A percentile compares a stretch with the other conserved stretches of the same genome.
Conservation (phyloP, 2,113 vertebrate species). For the Zapornia atra region DNA sequence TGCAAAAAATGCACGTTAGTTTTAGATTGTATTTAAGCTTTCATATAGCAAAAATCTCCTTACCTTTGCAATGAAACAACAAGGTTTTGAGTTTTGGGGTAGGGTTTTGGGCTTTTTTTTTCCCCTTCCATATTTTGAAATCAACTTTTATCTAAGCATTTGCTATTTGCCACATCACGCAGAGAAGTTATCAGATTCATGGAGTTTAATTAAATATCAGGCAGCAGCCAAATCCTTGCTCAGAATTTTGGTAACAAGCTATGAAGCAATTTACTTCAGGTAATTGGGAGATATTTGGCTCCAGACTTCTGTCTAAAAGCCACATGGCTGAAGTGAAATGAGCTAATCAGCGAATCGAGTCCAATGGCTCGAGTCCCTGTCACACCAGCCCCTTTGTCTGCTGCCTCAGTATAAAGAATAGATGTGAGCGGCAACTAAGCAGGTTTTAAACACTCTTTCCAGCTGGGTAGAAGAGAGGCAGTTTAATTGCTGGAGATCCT, state of each 20-base stretch:
- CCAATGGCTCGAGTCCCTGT: neutral
- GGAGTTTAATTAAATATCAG: conserved; percentile 48
- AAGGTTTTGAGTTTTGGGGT: no score
- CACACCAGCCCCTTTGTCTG: neutral
- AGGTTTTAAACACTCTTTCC: neutral
- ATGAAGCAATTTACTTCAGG: conserved; percentile 51
- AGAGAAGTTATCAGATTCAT: conserved; percentile 8
- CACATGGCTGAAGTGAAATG: conserved; percentile 30
- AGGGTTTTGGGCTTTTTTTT: neutral
- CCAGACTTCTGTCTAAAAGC: conserved; percentile 16
- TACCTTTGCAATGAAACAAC: neutral
- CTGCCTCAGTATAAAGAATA: neutral
- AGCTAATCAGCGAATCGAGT: neutral
- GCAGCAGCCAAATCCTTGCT: conserved; percentile 25
- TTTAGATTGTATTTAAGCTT: neutral
- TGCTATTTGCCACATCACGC: neutral
- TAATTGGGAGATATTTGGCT: conserved; percentile 53
- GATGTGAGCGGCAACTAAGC: neutral
- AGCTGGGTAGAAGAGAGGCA: neutral
- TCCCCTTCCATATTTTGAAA: neutral
- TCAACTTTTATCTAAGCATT: neutral
- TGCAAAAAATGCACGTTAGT: neutral
- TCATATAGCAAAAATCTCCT: neutral
- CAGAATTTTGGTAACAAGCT: conserved; percentile 45
- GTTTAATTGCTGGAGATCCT: neutral